These are phyloP conservation scores for Teleopsis dalmanni DNA, from an alignment of 1,140 invertebrate species.

Conservation along the genomic window DNA sequence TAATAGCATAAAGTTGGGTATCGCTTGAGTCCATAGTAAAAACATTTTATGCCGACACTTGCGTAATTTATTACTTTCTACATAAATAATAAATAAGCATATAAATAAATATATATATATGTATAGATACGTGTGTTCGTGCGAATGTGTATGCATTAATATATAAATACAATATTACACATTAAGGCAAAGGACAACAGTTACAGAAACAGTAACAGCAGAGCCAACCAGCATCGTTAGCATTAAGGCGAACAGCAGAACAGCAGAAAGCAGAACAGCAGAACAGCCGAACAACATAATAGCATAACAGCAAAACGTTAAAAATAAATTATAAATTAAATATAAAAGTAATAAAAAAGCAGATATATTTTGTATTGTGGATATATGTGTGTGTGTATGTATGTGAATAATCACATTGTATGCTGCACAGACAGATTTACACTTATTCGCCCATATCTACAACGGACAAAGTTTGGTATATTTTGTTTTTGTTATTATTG, in stretches of 20 bases:
- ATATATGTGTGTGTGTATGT: neutral
- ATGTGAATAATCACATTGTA: neutral
- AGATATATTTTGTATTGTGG: neutral
- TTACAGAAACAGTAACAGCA: no score
- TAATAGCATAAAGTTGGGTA: no score
- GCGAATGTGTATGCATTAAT: no score
- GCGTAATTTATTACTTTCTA: conserved; percentile 41
- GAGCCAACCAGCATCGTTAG: no score
- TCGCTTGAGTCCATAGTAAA: no score
- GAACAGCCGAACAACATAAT: neutral
- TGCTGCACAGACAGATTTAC: conserved; percentile 4
- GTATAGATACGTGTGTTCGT: no score
- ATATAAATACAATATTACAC: no score
- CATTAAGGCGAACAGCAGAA: neutral
- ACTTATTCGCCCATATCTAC: no score
- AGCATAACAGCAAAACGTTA: neutral
- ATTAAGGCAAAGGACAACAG: no score
- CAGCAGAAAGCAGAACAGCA: neutral
- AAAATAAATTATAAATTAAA: neutral
- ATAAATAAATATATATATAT: conserved; percentile 44
- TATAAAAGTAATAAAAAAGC: neutral
- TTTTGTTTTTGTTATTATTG: no score
- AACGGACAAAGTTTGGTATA: no score
- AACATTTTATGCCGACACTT: conserved; percentile 15
- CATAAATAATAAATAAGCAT: conserved; percentile 44